Evolutionary conservation across 2,797 vertebrate genomes (phyloP).

Genomic region (Sylvilagus floridanus): DNA sequence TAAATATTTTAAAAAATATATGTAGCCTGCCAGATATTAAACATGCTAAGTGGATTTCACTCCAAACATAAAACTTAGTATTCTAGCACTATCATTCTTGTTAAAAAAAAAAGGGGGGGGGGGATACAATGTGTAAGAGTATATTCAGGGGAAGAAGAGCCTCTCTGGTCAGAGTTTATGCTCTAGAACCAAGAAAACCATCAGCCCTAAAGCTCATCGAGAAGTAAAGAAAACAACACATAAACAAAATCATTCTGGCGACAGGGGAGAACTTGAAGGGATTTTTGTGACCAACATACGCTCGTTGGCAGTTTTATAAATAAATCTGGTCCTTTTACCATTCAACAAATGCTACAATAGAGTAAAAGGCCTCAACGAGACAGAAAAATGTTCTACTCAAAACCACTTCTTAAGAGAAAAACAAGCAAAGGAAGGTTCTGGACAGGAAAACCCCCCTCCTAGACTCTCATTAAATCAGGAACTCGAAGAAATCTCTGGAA

Average conservation of each 20-base stretch:
- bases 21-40: background rate
- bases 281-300: background rate
- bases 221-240: background rate
- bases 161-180: background rate
- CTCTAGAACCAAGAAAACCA: constrained; percentile 3
- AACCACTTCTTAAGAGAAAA: background rate
- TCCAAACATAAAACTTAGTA: background rate
- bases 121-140: background rate
- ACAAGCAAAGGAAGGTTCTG: background rate
- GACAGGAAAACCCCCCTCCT: background rate
- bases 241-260: background rate
- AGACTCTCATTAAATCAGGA: background rate
- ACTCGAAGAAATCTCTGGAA: background rate
- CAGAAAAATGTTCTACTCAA: background rate
- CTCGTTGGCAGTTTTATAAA: constrained; percentile 3
- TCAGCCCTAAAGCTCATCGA: background rate
- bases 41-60: background rate
- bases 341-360: background rate
- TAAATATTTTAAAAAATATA: no score
- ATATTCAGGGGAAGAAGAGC: background rate
- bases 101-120: background rate
- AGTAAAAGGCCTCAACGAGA: background rate
- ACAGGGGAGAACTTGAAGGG: background rate
- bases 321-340: background rate
- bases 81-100: background rate